Percentiles rank a stretch among this genome's conserved stretches.
phyloP scores from a whole-genome alignment of 2,888 invertebrate species.

The Altica lythri region DNA sequence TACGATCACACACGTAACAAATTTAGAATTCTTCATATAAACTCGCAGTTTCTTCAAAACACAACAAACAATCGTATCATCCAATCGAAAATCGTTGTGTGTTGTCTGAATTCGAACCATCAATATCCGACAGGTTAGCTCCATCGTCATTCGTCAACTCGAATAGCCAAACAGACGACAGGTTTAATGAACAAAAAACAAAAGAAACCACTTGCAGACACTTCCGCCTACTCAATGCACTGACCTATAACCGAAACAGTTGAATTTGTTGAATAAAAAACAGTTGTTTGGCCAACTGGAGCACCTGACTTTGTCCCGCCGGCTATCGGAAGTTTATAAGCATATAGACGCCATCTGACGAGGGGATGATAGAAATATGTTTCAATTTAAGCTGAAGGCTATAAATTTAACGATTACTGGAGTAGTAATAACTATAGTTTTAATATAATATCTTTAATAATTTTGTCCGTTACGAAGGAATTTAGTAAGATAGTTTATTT shows the following conservation, averaged over 20 bases:
- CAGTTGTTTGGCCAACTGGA: slow-evolving; percentile 12
- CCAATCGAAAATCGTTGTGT: too few relatives aligned
- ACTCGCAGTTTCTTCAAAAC: too few relatives aligned
- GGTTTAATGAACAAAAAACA: slow-evolving; percentile 18
- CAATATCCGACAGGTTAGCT: slow-evolving; percentile 1
- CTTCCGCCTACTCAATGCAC: slow-evolving; percentile 28
- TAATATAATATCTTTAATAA: too few relatives aligned
- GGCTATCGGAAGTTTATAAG: slow-evolving; percentile 1
- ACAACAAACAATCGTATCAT: too few relatives aligned
- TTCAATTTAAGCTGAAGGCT: too few relatives aligned
- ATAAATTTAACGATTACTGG: too few relatives aligned
- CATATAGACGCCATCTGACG: background rate
- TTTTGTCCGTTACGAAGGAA: too few relatives aligned
- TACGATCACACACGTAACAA: too few relatives aligned
- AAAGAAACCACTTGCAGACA: slow-evolving; percentile 22
- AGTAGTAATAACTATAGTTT: too few relatives aligned
- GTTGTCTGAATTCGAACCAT: background rate
- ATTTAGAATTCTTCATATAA: too few relatives aligned
- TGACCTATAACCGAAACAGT: slow-evolving; percentile 27
- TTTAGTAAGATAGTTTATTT: too few relatives aligned
- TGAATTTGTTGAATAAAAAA: slow-evolving; percentile 17
- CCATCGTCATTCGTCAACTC: slow-evolving; percentile 27
- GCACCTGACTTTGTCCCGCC: slow-evolving; percentile 16
- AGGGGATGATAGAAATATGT: too few relatives aligned
- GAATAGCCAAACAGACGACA: slow-evolving; percentile 20